Percentiles rank a stretch among this genome's conserved stretches.
phyloP scores from a whole-genome alignment of 2,888 invertebrate genomes.

The Chamaedrilus cognettii region DNA sequence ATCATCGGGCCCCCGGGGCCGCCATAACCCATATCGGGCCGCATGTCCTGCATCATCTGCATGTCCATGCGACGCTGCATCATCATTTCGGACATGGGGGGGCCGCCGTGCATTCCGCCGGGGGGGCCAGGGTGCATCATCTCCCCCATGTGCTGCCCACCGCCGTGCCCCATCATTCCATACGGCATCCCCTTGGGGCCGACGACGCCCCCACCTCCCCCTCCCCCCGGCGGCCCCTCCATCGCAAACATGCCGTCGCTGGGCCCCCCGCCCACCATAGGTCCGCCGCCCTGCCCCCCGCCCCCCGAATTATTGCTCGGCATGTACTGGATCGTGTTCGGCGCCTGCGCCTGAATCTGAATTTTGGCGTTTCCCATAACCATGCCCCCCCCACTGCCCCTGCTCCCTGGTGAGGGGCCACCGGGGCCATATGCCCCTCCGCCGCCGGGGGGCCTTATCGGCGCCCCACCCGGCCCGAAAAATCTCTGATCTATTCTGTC shows the following conservation, averaged over 20 bases:
- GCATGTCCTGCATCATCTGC: background rate
- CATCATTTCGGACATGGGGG: conserved; percentile 3
- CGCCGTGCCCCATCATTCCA: background rate
- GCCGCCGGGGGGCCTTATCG: background rate
- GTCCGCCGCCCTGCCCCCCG: background rate
- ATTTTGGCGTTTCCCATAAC: conserved; percentile 73
- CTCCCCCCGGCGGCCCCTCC: background rate
- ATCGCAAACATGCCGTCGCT: no score
- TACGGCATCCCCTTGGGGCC: background rate
- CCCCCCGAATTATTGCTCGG: conserved; percentile 81
- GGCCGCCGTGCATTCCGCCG: no score
- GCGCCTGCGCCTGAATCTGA: conserved; percentile 94
- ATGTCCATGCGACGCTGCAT: conserved; percentile 8
- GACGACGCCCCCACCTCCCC: background rate
- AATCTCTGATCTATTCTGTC: background rate
- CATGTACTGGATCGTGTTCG: conserved; percentile 97
- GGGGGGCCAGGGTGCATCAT: no score
- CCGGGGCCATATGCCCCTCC: background rate
- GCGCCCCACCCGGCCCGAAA: no score
- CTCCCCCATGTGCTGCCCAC: background rate
- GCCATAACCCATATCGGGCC: background rate
- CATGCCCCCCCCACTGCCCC: conserved; percentile 6
- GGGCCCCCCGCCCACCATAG: no score
- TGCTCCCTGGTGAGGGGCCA: conserved; percentile 2
- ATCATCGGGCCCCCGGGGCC: background rate